Conservation (phyloP, 2,797 vertebrate species). For the Falco novaeseelandiae region DNA sequence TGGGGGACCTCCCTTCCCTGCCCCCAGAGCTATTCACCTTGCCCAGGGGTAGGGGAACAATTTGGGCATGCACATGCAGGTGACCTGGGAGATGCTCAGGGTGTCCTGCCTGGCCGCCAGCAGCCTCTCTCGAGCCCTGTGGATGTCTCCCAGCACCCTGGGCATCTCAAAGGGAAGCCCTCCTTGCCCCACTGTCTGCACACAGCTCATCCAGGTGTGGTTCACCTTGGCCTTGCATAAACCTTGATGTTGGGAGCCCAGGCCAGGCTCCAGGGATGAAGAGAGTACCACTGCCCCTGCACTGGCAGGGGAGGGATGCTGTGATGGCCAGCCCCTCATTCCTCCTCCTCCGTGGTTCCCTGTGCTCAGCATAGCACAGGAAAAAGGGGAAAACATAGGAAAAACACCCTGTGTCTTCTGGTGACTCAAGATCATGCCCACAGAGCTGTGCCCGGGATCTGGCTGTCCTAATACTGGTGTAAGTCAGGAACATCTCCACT, state of each 20-base stretch:
- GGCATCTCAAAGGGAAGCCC: not conserved
- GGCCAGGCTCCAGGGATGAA: rapidly evolving
- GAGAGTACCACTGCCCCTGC: not conserved
- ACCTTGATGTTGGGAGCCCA: not conserved
- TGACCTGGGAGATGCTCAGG: not conserved
- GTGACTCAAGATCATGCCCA: rapidly evolving
- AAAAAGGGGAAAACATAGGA: not conserved
- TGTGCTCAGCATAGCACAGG: too few species aligned
- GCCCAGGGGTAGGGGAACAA: not conserved
- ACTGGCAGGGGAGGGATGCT: not conserved
- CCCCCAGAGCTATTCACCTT: not conserved
- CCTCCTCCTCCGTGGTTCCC: not conserved
- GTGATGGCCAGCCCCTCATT: not conserved
- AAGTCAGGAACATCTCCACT: not conserved
- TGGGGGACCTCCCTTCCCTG: not conserved
- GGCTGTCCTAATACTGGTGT: not conserved
- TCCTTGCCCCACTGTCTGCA: not conserved
- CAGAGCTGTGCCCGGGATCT: not conserved
- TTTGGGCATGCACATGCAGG: not conserved
- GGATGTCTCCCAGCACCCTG: not conserved
- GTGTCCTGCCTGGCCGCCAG: not conserved
- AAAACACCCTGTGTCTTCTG: too few species aligned
- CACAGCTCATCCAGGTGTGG: not conserved
- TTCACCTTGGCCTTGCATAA: not conserved
- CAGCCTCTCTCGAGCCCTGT: not conserved